Evolutionary conservation across 2,797 vertebrate genomes (phyloP).

Genomic region (Chaetodon trifasciatus): DNA sequence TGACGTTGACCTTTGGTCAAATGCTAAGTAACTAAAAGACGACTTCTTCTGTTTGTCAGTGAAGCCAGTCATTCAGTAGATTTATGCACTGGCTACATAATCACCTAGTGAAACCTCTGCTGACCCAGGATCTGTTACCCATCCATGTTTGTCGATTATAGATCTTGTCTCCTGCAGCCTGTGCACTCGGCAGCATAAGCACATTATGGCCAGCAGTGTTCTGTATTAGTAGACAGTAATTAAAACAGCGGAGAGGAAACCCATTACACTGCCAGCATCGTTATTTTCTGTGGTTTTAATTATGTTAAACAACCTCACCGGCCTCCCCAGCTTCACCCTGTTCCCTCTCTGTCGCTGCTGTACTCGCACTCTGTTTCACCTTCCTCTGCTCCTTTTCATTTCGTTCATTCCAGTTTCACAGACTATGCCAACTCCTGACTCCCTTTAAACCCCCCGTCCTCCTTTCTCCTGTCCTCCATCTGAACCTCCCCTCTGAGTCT

Average conservation of each 20-base stretch:
- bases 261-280: conserved; percentile 58
- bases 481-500: conserved; percentile 65
- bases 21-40: neutral
- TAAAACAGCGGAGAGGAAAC: conserved; percentile 54
- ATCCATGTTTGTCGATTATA: conserved; percentile 25
- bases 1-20: neutral
- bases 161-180: conserved; percentile 20
- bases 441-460: conserved; percentile 46
- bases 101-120: conserved; percentile 37
- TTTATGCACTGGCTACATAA: conserved; percentile 44
- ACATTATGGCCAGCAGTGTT: conserved; percentile 56
- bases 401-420: conserved; percentile 57
- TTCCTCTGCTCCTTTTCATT: conserved; percentile 49
- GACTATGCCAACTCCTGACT: conserved; percentile 58
- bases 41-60: too few relatives aligned
- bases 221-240: conserved; percentile 70
- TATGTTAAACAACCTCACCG: conserved; percentile 59
- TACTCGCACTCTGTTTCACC: conserved; percentile 58
- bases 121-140: conserved; percentile 42
- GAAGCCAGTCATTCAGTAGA: conserved; percentile 21
- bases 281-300: conserved; percentile 69
- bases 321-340: conserved; percentile 31
- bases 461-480: conserved; percentile 59
- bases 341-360: conserved; percentile 8
- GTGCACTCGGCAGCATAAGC: conserved; percentile 32